phyloP scores from a whole-genome alignment of 1,140 invertebrate genomes.

The Thalassaphorura encarpata region DNA sequence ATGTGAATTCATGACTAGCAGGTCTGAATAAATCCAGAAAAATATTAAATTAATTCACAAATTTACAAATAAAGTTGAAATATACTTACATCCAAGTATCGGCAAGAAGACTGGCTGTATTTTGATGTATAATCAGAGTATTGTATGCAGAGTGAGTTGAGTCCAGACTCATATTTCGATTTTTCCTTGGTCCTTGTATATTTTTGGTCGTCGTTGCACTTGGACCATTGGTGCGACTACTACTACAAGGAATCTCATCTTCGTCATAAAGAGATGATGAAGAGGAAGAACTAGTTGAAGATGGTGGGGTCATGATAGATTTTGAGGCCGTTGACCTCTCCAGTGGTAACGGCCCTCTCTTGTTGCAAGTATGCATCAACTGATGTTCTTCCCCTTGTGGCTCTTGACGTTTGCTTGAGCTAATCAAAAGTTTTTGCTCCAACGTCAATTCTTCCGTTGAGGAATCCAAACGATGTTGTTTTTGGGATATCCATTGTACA shows the following conservation, averaged over 20 bases:
- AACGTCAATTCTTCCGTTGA: conserved; percentile 80
- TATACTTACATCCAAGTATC: conserved; percentile 32
- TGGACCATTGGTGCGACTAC: background rate
- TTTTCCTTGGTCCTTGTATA: conserved; percentile 3
- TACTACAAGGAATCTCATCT: background rate
- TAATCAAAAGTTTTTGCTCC: conserved; percentile 70
- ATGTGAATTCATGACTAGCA: conserved; percentile 32
- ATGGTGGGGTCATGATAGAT: background rate
- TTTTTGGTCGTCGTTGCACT: background rate
- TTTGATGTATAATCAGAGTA: conserved; percentile 37
- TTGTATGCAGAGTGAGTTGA: conserved; percentile 34
- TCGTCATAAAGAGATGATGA: conserved; percentile 8
- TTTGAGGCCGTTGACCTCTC: too few relatives aligned
- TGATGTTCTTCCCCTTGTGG: conserved; percentile 78
- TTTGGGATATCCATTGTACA: background rate
- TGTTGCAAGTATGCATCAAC: background rate
- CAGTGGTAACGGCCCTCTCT: too few relatives aligned
- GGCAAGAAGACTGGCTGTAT: conserved; percentile 31
- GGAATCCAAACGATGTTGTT: conserved; percentile 34
- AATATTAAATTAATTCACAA: background rate
- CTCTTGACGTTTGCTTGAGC: conserved; percentile 73
- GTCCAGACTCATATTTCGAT: conserved; percentile 28
- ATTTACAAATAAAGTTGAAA: background rate
- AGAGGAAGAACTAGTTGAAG: conserved; percentile 6
- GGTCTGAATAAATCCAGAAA: conserved; percentile 19